Evolutionary conservation across 2,888 invertebrate species (phyloP).

Genomic region (Neocrepidodera transversa): DNA sequence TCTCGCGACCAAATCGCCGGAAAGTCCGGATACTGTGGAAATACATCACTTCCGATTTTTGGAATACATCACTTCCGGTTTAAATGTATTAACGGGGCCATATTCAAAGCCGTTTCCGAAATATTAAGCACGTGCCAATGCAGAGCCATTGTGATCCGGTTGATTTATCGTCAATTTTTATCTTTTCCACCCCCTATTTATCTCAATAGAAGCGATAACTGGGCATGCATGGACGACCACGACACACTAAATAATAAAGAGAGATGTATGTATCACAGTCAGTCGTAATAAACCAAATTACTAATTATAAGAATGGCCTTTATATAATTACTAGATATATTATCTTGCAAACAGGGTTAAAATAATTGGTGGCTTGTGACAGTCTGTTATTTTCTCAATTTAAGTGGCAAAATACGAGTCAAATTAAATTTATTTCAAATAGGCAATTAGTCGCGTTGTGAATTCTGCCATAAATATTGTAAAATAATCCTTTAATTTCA

Average conservation of each 20-base stretch:
- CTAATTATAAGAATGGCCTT: too few relatives aligned
- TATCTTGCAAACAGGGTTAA: too few relatives aligned
- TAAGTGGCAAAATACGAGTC: too few relatives aligned
- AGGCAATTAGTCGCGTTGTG: too few relatives aligned
- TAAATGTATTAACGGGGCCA: constrained; percentile 44
- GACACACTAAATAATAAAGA: constrained; percentile 27
- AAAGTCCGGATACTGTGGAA: constrained; percentile 36
- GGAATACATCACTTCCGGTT: constrained; percentile 43
- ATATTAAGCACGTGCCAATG: constrained; percentile 42
- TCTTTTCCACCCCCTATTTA: constrained; percentile 39
- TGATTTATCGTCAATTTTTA: constrained; percentile 39
- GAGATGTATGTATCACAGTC: too few relatives aligned
- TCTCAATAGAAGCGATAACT: constrained; percentile 37
- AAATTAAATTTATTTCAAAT: too few relatives aligned
- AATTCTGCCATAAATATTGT: too few relatives aligned
- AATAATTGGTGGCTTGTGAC: too few relatives aligned
- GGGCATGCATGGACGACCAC: constrained; percentile 21
- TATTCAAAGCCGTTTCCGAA: constrained; percentile 38
- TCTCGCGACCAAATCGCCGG: constrained; percentile 22
- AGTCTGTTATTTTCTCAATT: too few relatives aligned
- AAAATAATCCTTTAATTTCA: too few relatives aligned
- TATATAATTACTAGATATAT: too few relatives aligned
- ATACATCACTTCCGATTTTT: constrained; percentile 43
- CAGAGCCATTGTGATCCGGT: constrained; percentile 28
- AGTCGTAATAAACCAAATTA: too few relatives aligned